Evolutionary conservation across 1,140 invertebrate species (phyloP), one percentile per base, ranked within the genome.

Genomic region (Ladona fulva): DNA sequence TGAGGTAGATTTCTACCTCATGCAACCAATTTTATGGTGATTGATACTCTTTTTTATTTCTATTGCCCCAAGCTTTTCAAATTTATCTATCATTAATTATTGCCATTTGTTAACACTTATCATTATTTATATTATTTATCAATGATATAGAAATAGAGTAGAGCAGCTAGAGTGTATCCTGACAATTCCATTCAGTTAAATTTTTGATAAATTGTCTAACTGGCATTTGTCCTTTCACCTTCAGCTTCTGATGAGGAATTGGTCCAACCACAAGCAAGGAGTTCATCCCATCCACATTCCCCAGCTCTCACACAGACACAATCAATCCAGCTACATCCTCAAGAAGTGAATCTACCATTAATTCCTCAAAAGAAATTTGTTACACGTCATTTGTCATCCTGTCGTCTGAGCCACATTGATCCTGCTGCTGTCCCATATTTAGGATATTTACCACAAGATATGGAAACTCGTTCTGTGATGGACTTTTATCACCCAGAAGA

Each of bases 401-500:
- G 93, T 78, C 88, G 89, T 42, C 86, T 96, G 42, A 91, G 90
- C 52, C 90, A 94, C 82, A 90, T 95, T 10, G 94, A 95, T 83
- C 85, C 88, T 14, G 92, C 92, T 73, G 90, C 92, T 14, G 92
- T 96, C 0, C 90, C 91, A 19, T 92, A 94, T 81, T 87, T 97
- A 78, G 96, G 96, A 0, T 96, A 94, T 84, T 83, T 96, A 76
- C 95, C 96, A 0, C 95, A 97, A 83, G 95, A 97, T 82, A 89
- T 97, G 80, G 86, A 93, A 25, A 92, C 93, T 0, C 90, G 90
- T 80, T 93, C 93, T 42, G 89, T 96, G 11, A 91, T 97, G 82
- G 91, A 94, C 80, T 92, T 95, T 81, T 97, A 95, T 83, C 94
- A 97, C 85, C 93, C 94, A 0, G 92, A 94, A 81, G 95, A 97